Conservation (phyloP, 2,888 invertebrate species). For the Harmothoe impar region DNA sequence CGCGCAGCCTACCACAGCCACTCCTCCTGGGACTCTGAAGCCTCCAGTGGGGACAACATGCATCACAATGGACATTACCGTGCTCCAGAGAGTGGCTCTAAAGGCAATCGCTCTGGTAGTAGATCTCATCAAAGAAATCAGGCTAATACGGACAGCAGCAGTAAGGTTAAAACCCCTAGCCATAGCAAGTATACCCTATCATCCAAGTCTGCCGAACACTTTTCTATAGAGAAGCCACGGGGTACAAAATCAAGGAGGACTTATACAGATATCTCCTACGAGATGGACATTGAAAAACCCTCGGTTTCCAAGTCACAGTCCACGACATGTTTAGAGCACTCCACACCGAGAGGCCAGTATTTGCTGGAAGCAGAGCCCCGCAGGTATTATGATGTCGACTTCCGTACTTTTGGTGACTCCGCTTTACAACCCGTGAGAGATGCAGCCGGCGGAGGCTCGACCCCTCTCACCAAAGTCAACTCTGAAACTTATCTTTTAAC, state of each 20-base stretch:
- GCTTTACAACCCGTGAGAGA: not conserved
- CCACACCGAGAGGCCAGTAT: conserved; percentile 44
- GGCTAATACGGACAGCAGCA: not conserved
- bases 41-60: conserved; percentile 12
- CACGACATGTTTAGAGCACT: conserved; percentile 28
- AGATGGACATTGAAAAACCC: conserved; percentile 36
- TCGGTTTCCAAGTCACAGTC: conserved; percentile 46
- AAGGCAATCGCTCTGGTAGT: not conserved
- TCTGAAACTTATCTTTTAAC: conserved; percentile 47
- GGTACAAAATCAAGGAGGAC: not conserved
- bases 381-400: conserved; percentile 50
- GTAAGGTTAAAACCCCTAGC: not conserved
- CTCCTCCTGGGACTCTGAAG: conserved; percentile 31
- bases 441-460: not conserved
- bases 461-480: conserved; percentile 25
- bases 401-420: not conserved
- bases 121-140: not conserved
- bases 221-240: conserved; percentile 54
- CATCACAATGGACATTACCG: not conserved
- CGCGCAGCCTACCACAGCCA: not conserved
- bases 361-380: conserved; percentile 22
- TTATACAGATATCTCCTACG: conserved; percentile 16
- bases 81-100: not conserved
- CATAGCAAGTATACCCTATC: not conserved
- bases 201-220: conserved; percentile 49